A percentile compares a stretch with the other conserved stretches of the same genome.
phyloP scores from a whole-genome alignment of 2,113 vertebrate genomes.

The Scomber scombrus region DNA sequence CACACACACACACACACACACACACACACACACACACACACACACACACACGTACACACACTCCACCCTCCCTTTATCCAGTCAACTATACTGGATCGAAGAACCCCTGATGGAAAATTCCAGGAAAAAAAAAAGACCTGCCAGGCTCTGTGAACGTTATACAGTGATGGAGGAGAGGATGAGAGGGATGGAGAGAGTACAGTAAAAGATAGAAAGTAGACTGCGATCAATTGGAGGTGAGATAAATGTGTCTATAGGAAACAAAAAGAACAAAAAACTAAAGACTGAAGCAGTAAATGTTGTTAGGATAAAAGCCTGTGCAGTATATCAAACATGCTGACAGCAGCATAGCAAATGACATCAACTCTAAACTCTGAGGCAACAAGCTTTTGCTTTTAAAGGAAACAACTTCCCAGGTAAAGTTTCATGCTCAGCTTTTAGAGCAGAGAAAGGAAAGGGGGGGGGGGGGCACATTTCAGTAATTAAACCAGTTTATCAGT shows the following conservation, averaged over 20 bases:
- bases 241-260: not conserved
- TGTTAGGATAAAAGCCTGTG: not conserved
- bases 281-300: not conserved
- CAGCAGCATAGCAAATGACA: not conserved
- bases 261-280: not conserved
- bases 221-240: not conserved
- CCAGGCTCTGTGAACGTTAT: not conserved
- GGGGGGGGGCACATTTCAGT: too few relatives aligned
- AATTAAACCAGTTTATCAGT: too few relatives aligned
- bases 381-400: not conserved
- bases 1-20: conserved; percentile 8
- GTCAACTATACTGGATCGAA: conserved; percentile 59
- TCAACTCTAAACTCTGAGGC: not conserved
- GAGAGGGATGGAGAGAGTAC: too few relatives aligned
- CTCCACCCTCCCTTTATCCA: conserved; percentile 17
- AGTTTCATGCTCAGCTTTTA: too few relatives aligned
- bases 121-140: conserved; percentile 35
- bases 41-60: conserved; percentile 28
- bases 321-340: not conserved
- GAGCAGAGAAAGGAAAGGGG: too few relatives aligned
- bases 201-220: not conserved
- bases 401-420: too few relatives aligned
- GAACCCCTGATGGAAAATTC: conserved; percentile 52
- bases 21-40: conserved; percentile 27
- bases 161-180: not conserved